These are phyloP conservation scores for Aphis gossypii DNA, from an alignment of 1,140 invertebrate species.

Conservation along the genomic window DNA sequence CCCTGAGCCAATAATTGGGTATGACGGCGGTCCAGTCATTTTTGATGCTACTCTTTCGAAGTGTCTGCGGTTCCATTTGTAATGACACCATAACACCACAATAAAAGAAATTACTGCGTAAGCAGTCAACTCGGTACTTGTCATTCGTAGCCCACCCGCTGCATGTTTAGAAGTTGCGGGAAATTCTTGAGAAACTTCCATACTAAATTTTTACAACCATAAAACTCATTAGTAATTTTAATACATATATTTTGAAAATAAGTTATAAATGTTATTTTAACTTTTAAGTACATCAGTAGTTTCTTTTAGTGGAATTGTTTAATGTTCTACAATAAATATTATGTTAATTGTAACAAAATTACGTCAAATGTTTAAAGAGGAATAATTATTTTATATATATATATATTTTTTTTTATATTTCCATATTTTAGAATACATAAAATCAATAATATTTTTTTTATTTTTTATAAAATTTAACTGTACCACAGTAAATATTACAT, in stretches of 20 bases:
- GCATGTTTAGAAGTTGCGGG: neutral
- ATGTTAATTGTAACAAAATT: neutral
- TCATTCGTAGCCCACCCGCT: neutral
- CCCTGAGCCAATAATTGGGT: constrained; percentile 70
- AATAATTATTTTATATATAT: too few species aligned
- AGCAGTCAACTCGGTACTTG: neutral
- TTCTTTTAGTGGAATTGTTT: too few species aligned
- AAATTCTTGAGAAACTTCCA: constrained; percentile 16
- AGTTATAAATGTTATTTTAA: too few species aligned
- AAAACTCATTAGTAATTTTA: neutral
- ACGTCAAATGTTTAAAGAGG: neutral
- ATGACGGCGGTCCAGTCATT: constrained; percentile 66
- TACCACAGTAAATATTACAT: too few species aligned
- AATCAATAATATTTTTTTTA: too few species aligned
- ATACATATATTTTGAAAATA: too few species aligned
- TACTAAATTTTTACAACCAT: neutral
- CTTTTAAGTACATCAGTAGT: too few species aligned
- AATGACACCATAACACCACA: neutral
- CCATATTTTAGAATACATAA: neutral
- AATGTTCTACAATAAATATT: too few species aligned
- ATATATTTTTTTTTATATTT: neutral
- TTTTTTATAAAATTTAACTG: too few species aligned
- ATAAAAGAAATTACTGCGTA: constrained; percentile 2
- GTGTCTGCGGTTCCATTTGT: constrained; percentile 25
- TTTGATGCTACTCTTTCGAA: constrained; percentile 60